Percentiles rank a stretch among this genome's conserved stretches.
These are phyloP conservation scores for Plutella xylostella DNA, from an alignment of 2,888 invertebrate species.

Conservation along the genomic window DNA sequence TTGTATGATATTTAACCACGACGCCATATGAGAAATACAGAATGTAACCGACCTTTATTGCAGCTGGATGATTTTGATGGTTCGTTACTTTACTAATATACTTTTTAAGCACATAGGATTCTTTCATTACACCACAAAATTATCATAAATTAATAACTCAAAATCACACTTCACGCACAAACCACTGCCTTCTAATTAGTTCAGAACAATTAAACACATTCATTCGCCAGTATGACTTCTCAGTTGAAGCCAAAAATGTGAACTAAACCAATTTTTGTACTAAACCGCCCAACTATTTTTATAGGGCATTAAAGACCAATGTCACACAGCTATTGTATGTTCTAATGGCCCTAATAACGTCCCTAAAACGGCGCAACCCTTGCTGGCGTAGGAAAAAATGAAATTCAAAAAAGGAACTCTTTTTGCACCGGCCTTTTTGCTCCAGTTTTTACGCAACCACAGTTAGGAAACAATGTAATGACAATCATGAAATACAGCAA, in stretches of 20 bases:
- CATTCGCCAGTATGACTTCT: constrained; percentile 28
- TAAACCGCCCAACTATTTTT: constrained; percentile 42
- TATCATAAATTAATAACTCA: neutral
- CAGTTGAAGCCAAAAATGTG: constrained; percentile 40
- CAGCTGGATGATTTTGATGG: no score
- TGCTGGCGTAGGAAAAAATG: constrained; percentile 24
- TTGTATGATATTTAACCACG: no score
- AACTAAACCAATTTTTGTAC: constrained; percentile 44
- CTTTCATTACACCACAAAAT: no score
- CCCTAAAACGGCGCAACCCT: constrained; percentile 43
- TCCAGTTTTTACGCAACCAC: constrained; percentile 58
- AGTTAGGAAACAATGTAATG: constrained; percentile 49
- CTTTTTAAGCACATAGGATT: no score
- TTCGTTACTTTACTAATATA: no score
- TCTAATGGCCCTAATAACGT: constrained; percentile 53
- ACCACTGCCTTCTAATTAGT: neutral
- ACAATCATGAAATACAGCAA: no score
- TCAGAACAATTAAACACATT: neutral
- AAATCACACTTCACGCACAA: neutral
- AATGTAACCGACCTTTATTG: no score
- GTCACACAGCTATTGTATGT: constrained; percentile 46
- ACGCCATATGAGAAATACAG: no score
- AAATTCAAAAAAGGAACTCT: constrained; percentile 24
- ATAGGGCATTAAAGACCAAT: constrained; percentile 45
- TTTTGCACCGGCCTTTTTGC: constrained; percentile 48